phyloP scores from a whole-genome alignment of 2,113 vertebrate species.

The Cyphomyrus plagiostoma region DNA sequence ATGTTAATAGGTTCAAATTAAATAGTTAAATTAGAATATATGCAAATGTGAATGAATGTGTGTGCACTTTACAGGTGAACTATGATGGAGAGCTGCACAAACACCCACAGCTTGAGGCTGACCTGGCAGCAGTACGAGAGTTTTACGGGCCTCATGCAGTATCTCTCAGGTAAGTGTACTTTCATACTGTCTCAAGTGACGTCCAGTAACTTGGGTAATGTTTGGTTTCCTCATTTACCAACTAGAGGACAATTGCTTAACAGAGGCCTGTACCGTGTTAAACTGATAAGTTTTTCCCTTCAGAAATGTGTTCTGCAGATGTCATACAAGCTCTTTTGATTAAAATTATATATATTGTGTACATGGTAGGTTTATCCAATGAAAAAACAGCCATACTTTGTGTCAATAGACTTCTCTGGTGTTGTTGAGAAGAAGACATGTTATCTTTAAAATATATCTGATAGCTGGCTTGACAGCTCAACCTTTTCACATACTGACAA shows the following conservation, averaged over 20 bases:
- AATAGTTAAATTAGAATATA: neutral
- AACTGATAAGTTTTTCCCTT: neutral
- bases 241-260: neutral
- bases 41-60: neutral
- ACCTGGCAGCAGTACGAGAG: constrained; percentile 77
- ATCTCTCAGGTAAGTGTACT: constrained; percentile 74
- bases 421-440: neutral
- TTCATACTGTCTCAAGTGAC: neutral
- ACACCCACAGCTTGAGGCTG: constrained; percentile 78
- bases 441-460: neutral
- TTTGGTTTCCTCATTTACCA: neutral
- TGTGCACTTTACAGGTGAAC: constrained; percentile 59
- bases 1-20: neutral
- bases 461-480: neutral
- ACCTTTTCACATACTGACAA: neutral
- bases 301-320: neutral
- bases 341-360: neutral
- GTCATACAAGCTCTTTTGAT: neutral
- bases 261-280: neutral
- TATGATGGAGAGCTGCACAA: constrained; percentile 83
- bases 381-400: neutral
- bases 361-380: neutral
- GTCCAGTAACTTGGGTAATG: neutral
- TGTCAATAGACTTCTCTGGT: neutral
- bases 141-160: constrained; percentile 77